A percentile compares a stretch with the other conserved stretches of the same genome.
Conservation (phyloP, 1,140 invertebrate species). For the Diachasmimorpha longicaudata region DNA sequence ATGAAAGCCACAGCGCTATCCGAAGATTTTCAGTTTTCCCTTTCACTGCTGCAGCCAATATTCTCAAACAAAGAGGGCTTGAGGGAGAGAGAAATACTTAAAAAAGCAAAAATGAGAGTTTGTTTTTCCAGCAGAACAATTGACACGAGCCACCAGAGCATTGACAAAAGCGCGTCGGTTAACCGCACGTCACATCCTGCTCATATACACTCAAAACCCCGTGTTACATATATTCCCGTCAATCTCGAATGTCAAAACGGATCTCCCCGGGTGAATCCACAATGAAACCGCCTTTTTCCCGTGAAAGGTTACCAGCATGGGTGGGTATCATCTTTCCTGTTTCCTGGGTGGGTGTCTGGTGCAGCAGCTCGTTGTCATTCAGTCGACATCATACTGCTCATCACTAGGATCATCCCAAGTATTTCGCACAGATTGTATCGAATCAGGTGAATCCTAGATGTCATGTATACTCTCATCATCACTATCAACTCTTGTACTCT, state of each 20-base stretch:
- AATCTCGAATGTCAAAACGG: constrained; percentile 50
- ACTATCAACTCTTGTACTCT: constrained; percentile 60
- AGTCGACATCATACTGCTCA: not conserved
- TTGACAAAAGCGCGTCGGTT: constrained; percentile 36
- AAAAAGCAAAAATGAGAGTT: not conserved
- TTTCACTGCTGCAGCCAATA: not conserved
- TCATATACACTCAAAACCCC: constrained; percentile 17
- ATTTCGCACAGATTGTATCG: not conserved
- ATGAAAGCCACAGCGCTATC: too few relatives aligned
- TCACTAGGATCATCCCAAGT: not conserved
- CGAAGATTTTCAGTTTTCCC: too few relatives aligned
- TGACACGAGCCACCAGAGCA: not conserved
- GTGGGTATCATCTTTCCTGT: too few relatives aligned
- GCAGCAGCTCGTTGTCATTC: not conserved
- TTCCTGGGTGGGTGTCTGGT: too few relatives aligned
- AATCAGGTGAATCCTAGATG: constrained; percentile 43
- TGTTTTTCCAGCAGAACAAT: not conserved
- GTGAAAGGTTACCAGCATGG: not conserved
- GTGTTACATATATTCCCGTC: constrained; percentile 29
- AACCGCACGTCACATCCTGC: constrained; percentile 54
- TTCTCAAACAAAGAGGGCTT: too few relatives aligned
- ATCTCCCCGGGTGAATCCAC: constrained; percentile 19
- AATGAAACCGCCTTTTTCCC: not conserved
- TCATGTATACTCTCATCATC: constrained; percentile 68
- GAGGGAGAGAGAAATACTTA: not conserved